Conservation (phyloP, 2,888 invertebrate genomes). For the Calliphora vomitoria region DNA sequence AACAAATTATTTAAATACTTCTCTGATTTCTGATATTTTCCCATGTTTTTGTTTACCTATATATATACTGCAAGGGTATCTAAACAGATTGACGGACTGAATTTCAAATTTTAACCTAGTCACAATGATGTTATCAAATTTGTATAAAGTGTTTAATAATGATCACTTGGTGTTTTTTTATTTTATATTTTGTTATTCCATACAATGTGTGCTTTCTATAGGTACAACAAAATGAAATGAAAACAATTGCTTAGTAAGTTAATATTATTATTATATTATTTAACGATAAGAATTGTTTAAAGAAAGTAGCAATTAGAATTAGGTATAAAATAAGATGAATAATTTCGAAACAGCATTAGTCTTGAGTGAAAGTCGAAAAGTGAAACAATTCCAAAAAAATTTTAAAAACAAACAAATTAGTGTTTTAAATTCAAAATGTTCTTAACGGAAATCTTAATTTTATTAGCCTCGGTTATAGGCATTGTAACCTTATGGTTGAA, state of each 20-base stretch:
- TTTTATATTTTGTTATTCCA: too few relatives aligned
- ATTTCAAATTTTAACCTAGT: not conserved
- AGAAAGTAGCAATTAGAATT: not conserved
- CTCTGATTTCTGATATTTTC: not conserved
- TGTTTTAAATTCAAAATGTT: constrained; percentile 5
- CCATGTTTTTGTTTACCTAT: too few relatives aligned
- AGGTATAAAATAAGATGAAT: constrained; percentile 25
- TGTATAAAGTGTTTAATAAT: not conserved
- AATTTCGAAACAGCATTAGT: constrained; percentile 1
- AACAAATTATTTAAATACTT: too few relatives aligned
- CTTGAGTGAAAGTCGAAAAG: constrained; percentile 27
- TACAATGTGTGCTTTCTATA: not conserved
- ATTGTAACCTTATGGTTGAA: constrained; percentile 76
- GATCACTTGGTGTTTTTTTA: not conserved
- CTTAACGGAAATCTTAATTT: constrained; percentile 71
- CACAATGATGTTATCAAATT: constrained; percentile 10
- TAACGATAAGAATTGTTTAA: not conserved
- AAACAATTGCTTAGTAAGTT: not conserved
- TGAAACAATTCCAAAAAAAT: constrained; percentile 3
- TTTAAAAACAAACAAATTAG: not conserved
- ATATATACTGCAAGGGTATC: not conserved
- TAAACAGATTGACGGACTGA: not conserved
- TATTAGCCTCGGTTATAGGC: constrained; percentile 67
- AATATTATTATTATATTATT: constrained; percentile 15
- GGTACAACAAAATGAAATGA: not conserved